Evolutionary conservation across 2,797 vertebrate genomes (phyloP), one percentile per base, ranked within the genome.

Genomic region (Etheostoma perlongum): DNA sequence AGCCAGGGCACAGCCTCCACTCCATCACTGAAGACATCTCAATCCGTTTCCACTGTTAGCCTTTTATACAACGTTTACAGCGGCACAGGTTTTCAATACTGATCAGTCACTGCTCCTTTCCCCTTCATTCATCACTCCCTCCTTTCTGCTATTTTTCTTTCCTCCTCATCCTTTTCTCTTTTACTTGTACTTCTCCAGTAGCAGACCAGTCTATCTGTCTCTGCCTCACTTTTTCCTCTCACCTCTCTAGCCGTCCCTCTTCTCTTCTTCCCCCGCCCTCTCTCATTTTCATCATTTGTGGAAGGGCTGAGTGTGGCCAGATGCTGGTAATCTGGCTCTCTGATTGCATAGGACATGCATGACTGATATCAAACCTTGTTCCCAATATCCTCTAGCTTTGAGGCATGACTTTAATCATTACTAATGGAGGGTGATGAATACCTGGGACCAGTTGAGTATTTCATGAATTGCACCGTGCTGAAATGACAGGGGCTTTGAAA

Each of bases 11-110:
- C 83, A 62, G 85, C 85, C 81, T 87, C 85, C 88, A 93, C 93
- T 94, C 92, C 93, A 95, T 95, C 93, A 94, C 16, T 70, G 69
- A 82, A 62, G 90, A 95, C 93, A 93, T 94, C 92, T 94, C 92
- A 91, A 93, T 94, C 89, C 83, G 76, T 94, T 93, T 88, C 85
- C 90, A 72, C 86, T 61, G 85, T 78, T 92, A 89, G 86, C 82
- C 89, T 85, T 92, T 91, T 81, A 82, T 59, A 74, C 77, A 77
- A 61, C 87, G n/a, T 94, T 94, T 94, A 93, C 90, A 88, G 90
- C 87, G 78, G 87, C 91, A 89, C 85, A 75, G 89, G 73, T 92
- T 92, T 91, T 93, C 93, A 91, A 86, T 92, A 91, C 90, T 87
- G 81, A 93, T 94, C 92, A 91, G 90, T 94, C 93, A 91, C 80